Evolutionary conservation across 30 jellyfish, hydroid and myxozoan genomes (phyloP).

Genomic region (Phacellophora camtschatica): DNA sequence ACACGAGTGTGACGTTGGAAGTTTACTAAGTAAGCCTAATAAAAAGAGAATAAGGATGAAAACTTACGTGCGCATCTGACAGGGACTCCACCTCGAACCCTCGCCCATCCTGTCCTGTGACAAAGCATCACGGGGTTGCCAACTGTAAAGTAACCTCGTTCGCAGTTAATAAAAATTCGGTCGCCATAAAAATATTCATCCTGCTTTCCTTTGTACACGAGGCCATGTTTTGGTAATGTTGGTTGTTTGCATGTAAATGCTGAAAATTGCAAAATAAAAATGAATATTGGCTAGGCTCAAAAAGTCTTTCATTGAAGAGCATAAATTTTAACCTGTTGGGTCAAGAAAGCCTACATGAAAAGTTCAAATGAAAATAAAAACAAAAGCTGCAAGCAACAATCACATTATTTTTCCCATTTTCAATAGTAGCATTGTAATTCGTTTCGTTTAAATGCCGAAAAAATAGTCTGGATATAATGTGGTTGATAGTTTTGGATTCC

Average conservation of each 20-base stretch:
- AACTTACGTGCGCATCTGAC: slow-evolving; percentile 46
- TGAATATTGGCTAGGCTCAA: background rate
- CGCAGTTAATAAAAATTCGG: slow-evolving; percentile 26
- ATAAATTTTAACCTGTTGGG: background rate
- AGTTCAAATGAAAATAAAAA: no score
- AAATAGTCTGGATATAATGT: no score
- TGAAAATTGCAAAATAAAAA: background rate
- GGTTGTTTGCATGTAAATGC: slow-evolving; percentile 30
- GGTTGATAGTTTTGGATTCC: no score
- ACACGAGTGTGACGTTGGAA: no score
- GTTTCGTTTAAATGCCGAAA: no score
- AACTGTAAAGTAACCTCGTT: slow-evolving; percentile 16
- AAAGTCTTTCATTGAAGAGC: background rate
- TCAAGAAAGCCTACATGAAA: no score
- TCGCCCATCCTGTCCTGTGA: slow-evolving; percentile 24
- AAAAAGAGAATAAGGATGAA: no score
- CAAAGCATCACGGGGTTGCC: slow-evolving; percentile 36
- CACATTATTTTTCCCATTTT: background rate
- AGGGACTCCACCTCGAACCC: background rate
- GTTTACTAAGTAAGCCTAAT: no score
- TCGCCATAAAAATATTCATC: slow-evolving; percentile 30
- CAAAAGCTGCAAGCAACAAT: background rate
- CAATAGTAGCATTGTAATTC: no score
- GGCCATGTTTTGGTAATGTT: slow-evolving; percentile 19
- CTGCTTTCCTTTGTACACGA: slow-evolving; percentile 13